A percentile compares a stretch with the other conserved stretches of the same genome.
Evolutionary conservation across 2,888 invertebrate species (phyloP).

Genomic region (Tortrix viridana): DNA sequence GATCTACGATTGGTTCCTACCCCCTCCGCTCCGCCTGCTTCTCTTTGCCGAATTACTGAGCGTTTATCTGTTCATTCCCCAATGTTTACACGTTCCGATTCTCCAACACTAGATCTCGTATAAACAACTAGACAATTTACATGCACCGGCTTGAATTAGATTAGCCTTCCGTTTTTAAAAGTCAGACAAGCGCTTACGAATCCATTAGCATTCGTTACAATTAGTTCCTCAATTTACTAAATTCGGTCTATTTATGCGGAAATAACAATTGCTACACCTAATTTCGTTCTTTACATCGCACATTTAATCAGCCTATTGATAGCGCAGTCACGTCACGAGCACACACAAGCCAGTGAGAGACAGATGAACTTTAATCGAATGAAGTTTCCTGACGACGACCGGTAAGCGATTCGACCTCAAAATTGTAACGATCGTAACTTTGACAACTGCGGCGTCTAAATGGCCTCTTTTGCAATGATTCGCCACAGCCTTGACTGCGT

Average conservation of each 20-base stretch:
- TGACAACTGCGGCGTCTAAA: slow-evolving; percentile 25
- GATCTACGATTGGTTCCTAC: slow-evolving; percentile 67
- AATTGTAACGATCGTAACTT: slow-evolving; percentile 23
- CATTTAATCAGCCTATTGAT: slow-evolving; percentile 18
- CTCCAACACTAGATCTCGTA: not conserved
- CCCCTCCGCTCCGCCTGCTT: slow-evolving; percentile 47
- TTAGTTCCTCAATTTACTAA: slow-evolving; percentile 36
- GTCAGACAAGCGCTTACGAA: slow-evolving; percentile 1
- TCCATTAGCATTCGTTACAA: slow-evolving; percentile 21
- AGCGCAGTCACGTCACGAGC: slow-evolving; percentile 14
- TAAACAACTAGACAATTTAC: not conserved
- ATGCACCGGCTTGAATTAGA: not conserved
- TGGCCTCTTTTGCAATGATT: slow-evolving; percentile 45
- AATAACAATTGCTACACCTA: slow-evolving; percentile 20
- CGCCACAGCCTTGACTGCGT: slow-evolving; percentile 51
- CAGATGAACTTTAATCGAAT: slow-evolving; percentile 28
- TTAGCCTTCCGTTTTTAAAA: slow-evolving; percentile 9
- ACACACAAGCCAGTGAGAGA: slow-evolving; percentile 6
- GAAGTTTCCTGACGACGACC: slow-evolving; percentile 23
- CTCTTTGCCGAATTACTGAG: slow-evolving; percentile 54
- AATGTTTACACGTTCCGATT: slow-evolving; percentile 33
- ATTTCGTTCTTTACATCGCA: slow-evolving; percentile 2
- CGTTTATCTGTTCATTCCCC: slow-evolving; percentile 45
- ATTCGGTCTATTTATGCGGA: slow-evolving; percentile 23
- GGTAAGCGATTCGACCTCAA: slow-evolving; percentile 32